A percentile compares a stretch with the other conserved stretches of the same genome.
These are phyloP conservation scores for Chrysomallon squamiferum DNA, from an alignment of 1,140 invertebrate species.

Conservation along the genomic window DNA sequence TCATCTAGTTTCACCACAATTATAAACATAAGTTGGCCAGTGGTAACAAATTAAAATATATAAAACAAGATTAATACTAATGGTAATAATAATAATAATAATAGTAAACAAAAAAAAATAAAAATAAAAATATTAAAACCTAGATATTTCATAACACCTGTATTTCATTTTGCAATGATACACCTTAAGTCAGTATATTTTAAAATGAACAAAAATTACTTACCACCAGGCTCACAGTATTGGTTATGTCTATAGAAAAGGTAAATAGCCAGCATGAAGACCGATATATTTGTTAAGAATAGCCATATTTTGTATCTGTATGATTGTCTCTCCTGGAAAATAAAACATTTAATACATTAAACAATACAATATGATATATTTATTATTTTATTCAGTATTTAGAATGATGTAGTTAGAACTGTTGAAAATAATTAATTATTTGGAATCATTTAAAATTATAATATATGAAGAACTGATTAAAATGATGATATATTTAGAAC, in stretches of 20 bases:
- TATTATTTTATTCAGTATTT: background rate
- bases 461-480: background rate
- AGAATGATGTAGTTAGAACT: no score
- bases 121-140: no score
- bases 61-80: no score
- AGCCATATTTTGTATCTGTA: constrained; percentile 77
- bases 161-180: no score
- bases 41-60: no score
- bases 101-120: no score
- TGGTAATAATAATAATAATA: no score
- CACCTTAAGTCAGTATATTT: no score
- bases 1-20: no score
- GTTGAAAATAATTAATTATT: background rate
- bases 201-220: constrained; percentile 49
- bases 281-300: constrained; percentile 77
- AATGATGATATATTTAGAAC: background rate
- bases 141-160: no score
- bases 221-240: constrained; percentile 89
- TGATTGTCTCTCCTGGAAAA: constrained; percentile 70
- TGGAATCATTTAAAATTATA: background rate
- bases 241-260: constrained; percentile 91
- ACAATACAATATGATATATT: background rate
- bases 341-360: background rate
- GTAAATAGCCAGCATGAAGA: constrained; percentile 81
- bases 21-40: no score